A percentile compares a stretch with the other conserved stretches of the same genome.
These are phyloP conservation scores for Rhyacophila evoluta DNA, from an alignment of 2,888 invertebrate genomes.

Conservation along the genomic window DNA sequence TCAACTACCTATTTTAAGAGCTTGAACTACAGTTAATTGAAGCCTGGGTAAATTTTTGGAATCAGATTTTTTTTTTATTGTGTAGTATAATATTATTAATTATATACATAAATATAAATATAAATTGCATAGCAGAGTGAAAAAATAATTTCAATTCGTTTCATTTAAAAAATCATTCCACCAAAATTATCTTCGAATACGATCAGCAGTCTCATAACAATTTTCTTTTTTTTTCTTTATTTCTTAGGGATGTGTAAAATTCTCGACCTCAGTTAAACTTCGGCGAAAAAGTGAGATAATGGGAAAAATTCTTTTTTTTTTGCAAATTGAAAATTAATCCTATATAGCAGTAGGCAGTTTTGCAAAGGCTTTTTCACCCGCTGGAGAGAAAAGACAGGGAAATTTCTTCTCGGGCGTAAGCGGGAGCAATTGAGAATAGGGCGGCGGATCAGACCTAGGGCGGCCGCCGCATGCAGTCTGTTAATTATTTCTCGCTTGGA, in stretches of 20 bases:
- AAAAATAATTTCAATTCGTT: too few species aligned
- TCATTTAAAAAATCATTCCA: too few species aligned
- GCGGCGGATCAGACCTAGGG: not conserved
- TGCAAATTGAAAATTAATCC: conserved; percentile 30
- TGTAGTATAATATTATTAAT: too few species aligned
- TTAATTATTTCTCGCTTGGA: conserved; percentile 39
- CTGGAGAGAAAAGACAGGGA: not conserved
- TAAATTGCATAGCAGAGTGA: too few species aligned
- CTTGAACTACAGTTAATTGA: too few species aligned
- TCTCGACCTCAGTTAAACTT: conserved; percentile 9
- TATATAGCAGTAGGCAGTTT: conserved; percentile 20
- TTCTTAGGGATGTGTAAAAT: not conserved
- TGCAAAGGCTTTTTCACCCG: conserved; percentile 5
- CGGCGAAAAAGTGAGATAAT: not conserved
- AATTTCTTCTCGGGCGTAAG: conserved; percentile 3
- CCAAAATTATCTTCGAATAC: not conserved
- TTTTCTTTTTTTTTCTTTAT: not conserved
- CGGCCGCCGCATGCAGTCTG: conserved; percentile 30
- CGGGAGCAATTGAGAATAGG: not conserved
- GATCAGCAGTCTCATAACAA: not conserved
- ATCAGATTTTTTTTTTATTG: too few species aligned
- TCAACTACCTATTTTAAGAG: too few species aligned
- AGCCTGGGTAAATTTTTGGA: too few species aligned
- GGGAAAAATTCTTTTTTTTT: conserved; percentile 25
- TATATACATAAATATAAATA: too few species aligned